Conservation (phyloP, 64 coral and sea anemone genomes). For the Acropora tenuis region DNA sequence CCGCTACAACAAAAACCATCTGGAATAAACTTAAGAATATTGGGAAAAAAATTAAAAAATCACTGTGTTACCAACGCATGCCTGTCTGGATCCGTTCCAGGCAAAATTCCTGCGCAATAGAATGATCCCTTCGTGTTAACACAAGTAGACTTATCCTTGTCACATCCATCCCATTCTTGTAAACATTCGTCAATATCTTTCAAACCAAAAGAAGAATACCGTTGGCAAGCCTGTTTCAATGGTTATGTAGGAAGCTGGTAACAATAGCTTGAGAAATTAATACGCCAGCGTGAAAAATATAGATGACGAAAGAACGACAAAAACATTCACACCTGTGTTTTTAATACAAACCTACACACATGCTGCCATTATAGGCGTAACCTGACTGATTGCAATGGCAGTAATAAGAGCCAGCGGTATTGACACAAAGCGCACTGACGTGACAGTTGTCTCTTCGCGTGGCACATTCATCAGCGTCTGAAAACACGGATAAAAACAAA, state of each 20-base stretch:
- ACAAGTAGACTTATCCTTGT: neutral
- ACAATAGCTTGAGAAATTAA: no score
- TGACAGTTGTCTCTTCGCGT: neutral
- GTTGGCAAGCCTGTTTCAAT: no score
- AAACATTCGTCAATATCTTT: slow-evolving; percentile 19
- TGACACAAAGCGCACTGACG: neutral
- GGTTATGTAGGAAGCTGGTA: no score
- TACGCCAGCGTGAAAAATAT: no score
- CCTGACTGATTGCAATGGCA: neutral
- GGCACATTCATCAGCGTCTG: slow-evolving; percentile 37
- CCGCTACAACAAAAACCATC: no score
- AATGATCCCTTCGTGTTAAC: slow-evolving; percentile 10
- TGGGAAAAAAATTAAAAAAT: no score
- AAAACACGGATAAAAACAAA: neutral
- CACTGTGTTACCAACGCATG: slow-evolving; percentile 2
- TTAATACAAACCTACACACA: neutral
- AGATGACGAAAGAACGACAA: neutral
- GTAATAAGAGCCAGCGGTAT: slow-evolving; percentile 24
- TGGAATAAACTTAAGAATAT: no score
- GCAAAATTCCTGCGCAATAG: neutral
- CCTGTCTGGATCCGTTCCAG: neutral
- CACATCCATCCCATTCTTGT: slow-evolving; percentile 2
- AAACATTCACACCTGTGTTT: no score
- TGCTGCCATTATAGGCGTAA: slow-evolving; percentile 24
- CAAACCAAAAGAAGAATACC: neutral